Evolutionary conservation across 2,888 invertebrate genomes (phyloP).

Genomic region (Trissolcus brochymenae): DNA sequence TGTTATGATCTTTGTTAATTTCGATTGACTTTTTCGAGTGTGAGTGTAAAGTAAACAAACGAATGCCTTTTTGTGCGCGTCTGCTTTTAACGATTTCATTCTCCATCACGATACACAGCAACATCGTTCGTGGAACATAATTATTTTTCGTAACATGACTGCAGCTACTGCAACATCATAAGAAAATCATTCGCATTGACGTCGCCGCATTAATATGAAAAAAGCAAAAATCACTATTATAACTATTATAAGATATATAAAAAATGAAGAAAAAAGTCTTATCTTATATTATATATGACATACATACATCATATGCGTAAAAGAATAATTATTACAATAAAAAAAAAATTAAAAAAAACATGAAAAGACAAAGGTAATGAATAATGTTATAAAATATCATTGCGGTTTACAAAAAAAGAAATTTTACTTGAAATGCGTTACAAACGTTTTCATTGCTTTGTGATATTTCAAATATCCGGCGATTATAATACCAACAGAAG

Average conservation of each 20-base stretch:
- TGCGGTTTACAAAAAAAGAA: slow-evolving; percentile 29
- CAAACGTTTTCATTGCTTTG: slow-evolving; percentile 48
- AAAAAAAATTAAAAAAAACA: no score
- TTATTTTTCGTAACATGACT: slow-evolving; percentile 41
- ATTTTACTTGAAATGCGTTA: slow-evolving; percentile 37
- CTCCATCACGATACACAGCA: slow-evolving; percentile 14
- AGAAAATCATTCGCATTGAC: slow-evolving; percentile 27
- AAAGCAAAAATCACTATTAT: slow-evolving; percentile 18
- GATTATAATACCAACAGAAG: slow-evolving; percentile 28
- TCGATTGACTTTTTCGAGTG: slow-evolving; percentile 34
- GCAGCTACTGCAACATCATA: slow-evolving; percentile 21
- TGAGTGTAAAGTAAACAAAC: slow-evolving; percentile 19
- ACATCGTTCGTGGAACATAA: slow-evolving; percentile 26
- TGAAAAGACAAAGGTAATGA: slow-evolving; percentile 47
- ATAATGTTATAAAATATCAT: slow-evolving; percentile 49
- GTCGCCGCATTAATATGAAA: slow-evolving; percentile 25
- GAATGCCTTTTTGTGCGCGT: slow-evolving; percentile 21
- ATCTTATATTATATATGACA: slow-evolving; percentile 32
- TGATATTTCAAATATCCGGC: slow-evolving; percentile 51
- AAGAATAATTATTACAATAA: slow-evolving; percentile 33
- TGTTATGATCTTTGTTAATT: slow-evolving; percentile 24
- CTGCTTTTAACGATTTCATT: slow-evolving; percentile 17
- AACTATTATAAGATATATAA: slow-evolving; percentile 21
- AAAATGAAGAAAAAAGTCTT: slow-evolving; percentile 27
- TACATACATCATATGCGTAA: slow-evolving; percentile 44